Conservation (phyloP, 2,888 invertebrate genomes). For the Empis stercorea region DNA sequence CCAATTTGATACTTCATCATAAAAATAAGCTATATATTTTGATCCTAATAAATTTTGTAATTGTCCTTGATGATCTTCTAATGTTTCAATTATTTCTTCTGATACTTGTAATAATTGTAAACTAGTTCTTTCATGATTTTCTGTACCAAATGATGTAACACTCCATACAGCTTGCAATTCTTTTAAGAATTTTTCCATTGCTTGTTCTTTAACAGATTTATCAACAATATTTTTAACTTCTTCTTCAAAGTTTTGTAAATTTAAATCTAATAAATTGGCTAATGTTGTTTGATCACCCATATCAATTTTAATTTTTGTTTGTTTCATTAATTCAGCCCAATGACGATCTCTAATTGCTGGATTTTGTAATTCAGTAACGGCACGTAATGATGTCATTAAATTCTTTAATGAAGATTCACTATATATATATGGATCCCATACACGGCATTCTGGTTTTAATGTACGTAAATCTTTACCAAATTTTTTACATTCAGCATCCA, state of each 20-base stretch:
- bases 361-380: slow-evolving; percentile 88
- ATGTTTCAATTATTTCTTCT: slow-evolving; percentile 78
- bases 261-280: slow-evolving; percentile 71
- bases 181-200: slow-evolving; percentile 87
- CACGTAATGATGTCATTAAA: slow-evolving; percentile 82
- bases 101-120: slow-evolving; percentile 62
- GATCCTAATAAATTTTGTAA: slow-evolving; percentile 92
- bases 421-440: slow-evolving; percentile 65
- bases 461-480: slow-evolving; percentile 72
- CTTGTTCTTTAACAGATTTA: slow-evolving; percentile 89
- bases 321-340: slow-evolving; percentile 87
- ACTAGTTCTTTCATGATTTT: slow-evolving; percentile 69
- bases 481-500: slow-evolving; percentile 91
- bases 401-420: slow-evolving; percentile 78
- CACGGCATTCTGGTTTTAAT: slow-evolving; percentile 67
- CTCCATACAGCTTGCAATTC: slow-evolving; percentile 77
- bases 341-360: slow-evolving; percentile 87
- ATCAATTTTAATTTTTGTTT: slow-evolving; percentile 57
- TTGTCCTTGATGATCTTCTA: slow-evolving; percentile 92
- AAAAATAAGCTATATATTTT: slow-evolving; percentile 78
- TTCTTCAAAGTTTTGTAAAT: slow-evolving; percentile 86
- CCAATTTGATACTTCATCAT: slow-evolving; percentile 75
- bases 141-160: slow-evolving; percentile 66
- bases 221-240: slow-evolving; percentile 92
- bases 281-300: slow-evolving; percentile 56